Base-by-base conservation (phyloP, 2,888 invertebrate genomes). In the Pterostichus niger region DNA sequence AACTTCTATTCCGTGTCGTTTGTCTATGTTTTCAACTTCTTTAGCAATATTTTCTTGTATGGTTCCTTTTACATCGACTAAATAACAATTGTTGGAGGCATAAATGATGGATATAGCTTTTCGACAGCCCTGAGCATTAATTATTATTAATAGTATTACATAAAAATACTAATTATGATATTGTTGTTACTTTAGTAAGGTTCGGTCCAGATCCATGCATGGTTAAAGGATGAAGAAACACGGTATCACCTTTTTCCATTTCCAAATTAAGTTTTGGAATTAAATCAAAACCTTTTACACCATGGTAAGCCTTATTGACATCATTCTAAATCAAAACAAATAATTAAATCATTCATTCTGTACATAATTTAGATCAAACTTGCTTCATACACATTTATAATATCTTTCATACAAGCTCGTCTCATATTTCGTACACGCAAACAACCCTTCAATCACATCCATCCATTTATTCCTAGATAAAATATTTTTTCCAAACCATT, bases 101-200 rank as follows among this genome's bases (percentile, higher is more conserved):
- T 95, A 97, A 90, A 97, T 97, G 85, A 95, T 94, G 0, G 96
- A 95, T 86, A 97, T 96, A 0, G 96, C 94, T 89, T 95, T 95
- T 84, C 96, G 91, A 89, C 93, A 94, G n/a, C 92, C 92, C 93
- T 94, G 87, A 15, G 87, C 6, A 56, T 17, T 15, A 6, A 9
- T 56, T 13, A 56, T 56, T 9, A 56, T 86, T 24, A 24, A 24
- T 2, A 3, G 3, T 2, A 24, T 24, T 24, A 24, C 1, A 24
- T 24, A 24, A 24, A 2, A 24, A 3, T n/a, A 11, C 24, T 24
- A 24, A 2, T 24, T 24, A 24, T 24, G 24, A 24, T 24, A 24
- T 24, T 24, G 3, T 24, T 24, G 24, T 88, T 85, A 92, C 93
- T 86, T 91, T 90, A 0, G 95, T 93, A 46, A 89, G 89, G 88